A percentile compares a stretch with the other conserved stretches of the same genome.
Evolutionary conservation across 2,888 invertebrate genomes (phyloP).

Genomic region (Laspeyria flexula): DNA sequence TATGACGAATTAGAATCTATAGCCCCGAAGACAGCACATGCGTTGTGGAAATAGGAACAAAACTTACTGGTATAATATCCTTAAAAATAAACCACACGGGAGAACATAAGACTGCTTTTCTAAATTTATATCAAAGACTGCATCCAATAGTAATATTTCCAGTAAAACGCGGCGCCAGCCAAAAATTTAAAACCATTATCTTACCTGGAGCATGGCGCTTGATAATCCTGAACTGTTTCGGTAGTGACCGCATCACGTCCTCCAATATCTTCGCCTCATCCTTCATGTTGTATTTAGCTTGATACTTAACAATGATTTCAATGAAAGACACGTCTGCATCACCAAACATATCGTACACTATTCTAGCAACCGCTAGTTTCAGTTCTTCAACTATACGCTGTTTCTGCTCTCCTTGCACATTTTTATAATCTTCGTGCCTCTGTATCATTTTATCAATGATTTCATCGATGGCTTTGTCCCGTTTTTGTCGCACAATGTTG

Average conservation of each 20-base stretch:
- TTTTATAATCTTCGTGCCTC: constrained; percentile 48
- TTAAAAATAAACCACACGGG: too few species aligned
- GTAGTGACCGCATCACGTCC: constrained; percentile 61
- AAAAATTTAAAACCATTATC: constrained; percentile 19
- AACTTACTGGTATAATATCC: too few species aligned
- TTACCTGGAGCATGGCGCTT: constrained; percentile 71
- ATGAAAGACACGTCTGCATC: constrained; percentile 69
- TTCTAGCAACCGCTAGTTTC: constrained; percentile 46
- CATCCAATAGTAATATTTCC: too few species aligned
- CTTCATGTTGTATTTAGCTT: constrained; percentile 55
- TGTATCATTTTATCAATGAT: constrained; percentile 60
- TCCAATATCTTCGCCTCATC: constrained; percentile 65
- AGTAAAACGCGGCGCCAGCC: too few species aligned
- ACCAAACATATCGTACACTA: constrained; percentile 66
- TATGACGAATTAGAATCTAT: too few species aligned
- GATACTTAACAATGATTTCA: constrained; percentile 70
- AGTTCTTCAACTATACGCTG: constrained; percentile 59
- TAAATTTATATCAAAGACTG: too few species aligned
- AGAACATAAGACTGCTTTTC: too few species aligned
- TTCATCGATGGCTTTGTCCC: constrained; percentile 67
- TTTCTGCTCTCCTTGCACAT: constrained; percentile 49
- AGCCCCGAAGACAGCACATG: too few species aligned
- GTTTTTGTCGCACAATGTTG: constrained; percentile 49
- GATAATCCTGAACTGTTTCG: constrained; percentile 52
- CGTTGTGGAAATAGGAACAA: too few species aligned